Percentiles rank a stretch among this genome's conserved stretches.
Conservation (phyloP, 2,113 vertebrate species). For the Chaenocephalus aceratus region DNA sequence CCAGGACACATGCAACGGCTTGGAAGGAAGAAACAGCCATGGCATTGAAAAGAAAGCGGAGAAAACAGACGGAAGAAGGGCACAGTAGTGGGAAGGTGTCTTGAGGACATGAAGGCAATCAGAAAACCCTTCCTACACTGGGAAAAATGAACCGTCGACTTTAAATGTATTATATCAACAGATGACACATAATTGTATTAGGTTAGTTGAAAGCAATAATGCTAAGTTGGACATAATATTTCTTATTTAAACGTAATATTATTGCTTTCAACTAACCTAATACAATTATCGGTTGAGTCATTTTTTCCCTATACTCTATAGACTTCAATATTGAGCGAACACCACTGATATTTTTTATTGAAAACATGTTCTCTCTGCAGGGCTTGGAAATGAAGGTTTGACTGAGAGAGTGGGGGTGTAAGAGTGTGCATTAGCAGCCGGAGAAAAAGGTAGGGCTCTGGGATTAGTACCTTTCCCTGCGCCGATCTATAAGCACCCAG, state of each 20-base stretch:
- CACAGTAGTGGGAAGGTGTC: constrained; percentile 33
- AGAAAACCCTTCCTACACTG: constrained; percentile 32
- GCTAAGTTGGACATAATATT: too few relatives aligned
- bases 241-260: too few relatives aligned
- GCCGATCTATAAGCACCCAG: constrained; percentile 59
- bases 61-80: constrained; percentile 29
- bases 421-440: constrained; percentile 1
- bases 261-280: too few relatives aligned
- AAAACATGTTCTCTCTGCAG: constrained; percentile 49
- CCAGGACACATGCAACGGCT: constrained; percentile 51
- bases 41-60: constrained; percentile 32
- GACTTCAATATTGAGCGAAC: constrained; percentile 14
- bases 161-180: too few relatives aligned
- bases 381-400: constrained; percentile 58
- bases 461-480: constrained; percentile 68
- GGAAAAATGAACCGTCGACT: too few relatives aligned
- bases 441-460: constrained; percentile 16
- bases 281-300: too few relatives aligned
- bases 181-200: too few relatives aligned
- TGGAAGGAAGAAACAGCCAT: constrained; percentile 32
- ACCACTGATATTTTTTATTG: constrained; percentile 22
- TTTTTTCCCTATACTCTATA: background rate
- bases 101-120: constrained; percentile 62
- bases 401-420: constrained; percentile 38
- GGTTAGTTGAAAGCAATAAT: too few relatives aligned